A percentile compares a stretch with the other conserved stretches of the same genome.
Conservation (phyloP, 2,888 invertebrate genomes). For the Archips xylosteana region DNA sequence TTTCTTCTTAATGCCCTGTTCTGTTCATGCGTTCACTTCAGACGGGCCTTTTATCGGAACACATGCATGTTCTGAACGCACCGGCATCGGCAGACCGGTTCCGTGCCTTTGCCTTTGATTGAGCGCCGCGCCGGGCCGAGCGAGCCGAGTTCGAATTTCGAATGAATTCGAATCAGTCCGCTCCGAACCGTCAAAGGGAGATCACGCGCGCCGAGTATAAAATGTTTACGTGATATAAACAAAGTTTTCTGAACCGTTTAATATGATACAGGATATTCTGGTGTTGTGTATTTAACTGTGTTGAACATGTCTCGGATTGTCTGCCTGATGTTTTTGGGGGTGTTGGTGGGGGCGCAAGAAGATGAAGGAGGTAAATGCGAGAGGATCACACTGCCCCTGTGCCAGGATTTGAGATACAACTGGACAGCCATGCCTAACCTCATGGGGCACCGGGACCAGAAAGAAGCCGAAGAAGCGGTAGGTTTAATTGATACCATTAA, state of each 20-base stretch:
- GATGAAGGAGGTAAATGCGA: slow-evolving; percentile 88
- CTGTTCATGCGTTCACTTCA: slow-evolving; percentile 76
- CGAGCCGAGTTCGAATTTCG: slow-evolving; percentile 56
- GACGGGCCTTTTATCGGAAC: slow-evolving; percentile 77
- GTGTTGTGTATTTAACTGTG: slow-evolving; percentile 54
- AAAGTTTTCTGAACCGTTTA: slow-evolving; percentile 34
- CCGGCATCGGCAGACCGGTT: slow-evolving; percentile 75
- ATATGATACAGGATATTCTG: slow-evolving; percentile 59
- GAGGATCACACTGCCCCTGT: slow-evolving; percentile 91
- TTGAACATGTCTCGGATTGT: slow-evolving; percentile 76
- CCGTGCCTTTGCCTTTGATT: slow-evolving; percentile 77
- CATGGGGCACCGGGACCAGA: slow-evolving; percentile 92
- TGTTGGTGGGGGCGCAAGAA: slow-evolving; percentile 72
- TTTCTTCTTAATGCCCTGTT: slow-evolving; percentile 80
- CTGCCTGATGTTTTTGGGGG: slow-evolving; percentile 65
- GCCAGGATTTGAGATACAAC: slow-evolving; percentile 94
- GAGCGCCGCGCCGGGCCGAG: slow-evolving; percentile 57
- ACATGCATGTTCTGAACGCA: slow-evolving; percentile 78
- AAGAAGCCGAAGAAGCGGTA: slow-evolving; percentile 92
- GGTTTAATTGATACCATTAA: slow-evolving; percentile 53
- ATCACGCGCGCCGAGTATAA: slow-evolving; percentile 56
- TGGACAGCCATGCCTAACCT: slow-evolving; percentile 95
- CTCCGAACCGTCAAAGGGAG: slow-evolving; percentile 53
- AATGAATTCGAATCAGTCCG: slow-evolving; percentile 79
- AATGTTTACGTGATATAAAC: slow-evolving; percentile 65